Evolutionary conservation across 2,797 vertebrate species (phyloP).

Genomic region (Morus bassanus): DNA sequence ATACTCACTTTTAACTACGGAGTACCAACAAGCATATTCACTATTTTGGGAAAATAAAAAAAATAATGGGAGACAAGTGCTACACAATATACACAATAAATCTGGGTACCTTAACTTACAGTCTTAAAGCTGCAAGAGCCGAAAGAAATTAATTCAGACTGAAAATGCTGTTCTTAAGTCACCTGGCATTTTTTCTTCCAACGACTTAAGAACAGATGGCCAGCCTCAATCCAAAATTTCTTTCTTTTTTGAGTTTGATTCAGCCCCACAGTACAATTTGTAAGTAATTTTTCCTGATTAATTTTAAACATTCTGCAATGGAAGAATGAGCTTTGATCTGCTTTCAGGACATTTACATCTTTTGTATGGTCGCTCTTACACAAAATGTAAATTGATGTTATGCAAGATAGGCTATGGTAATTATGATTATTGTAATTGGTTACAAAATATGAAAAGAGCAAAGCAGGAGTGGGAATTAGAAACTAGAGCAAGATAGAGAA

Average conservation of each 20-base stretch:
- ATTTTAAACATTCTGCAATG: slow-evolving; percentile 7
- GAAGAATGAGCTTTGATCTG: slow-evolving; percentile 46
- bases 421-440: slow-evolving; percentile 11
- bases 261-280: background rate
- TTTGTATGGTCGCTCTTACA: background rate
- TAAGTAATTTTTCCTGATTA: slow-evolving; percentile 20
- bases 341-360: slow-evolving; percentile 42
- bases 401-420: background rate
- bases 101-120: background rate
- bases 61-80: background rate
- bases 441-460: slow-evolving; percentile 18
- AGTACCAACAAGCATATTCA: background rate
- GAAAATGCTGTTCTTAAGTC: background rate
- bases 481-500: slow-evolving; percentile 10
- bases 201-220: slow-evolving; percentile 14
- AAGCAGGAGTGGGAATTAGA: background rate
- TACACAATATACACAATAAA: background rate
- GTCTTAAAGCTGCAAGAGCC: background rate
- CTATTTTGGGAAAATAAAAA: background rate
- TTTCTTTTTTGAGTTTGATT: background rate
- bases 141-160: background rate
- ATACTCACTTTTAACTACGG: background rate
- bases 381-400: slow-evolving; percentile 43
- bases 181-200: background rate
- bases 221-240: background rate